These are phyloP conservation scores for Mirounga angustirostris DNA, from an alignment of 2,113 vertebrate species.

Conservation along the genomic window DNA sequence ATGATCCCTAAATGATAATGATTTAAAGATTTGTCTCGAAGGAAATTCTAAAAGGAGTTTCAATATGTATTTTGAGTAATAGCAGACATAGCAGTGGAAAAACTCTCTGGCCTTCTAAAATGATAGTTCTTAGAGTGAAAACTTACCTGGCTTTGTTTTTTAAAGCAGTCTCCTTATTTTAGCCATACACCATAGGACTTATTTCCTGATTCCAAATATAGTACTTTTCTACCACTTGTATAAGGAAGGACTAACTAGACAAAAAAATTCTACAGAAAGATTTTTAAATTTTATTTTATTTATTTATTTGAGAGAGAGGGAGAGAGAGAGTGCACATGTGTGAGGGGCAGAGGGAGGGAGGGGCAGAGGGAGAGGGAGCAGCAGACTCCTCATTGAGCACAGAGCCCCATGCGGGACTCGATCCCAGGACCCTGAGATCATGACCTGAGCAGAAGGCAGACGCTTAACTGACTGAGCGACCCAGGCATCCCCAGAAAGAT, in stretches of 20 bases:
- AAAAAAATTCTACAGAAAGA: not conserved
- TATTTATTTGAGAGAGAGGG: not conserved
- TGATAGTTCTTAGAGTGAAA: not conserved
- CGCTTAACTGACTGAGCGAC: not conserved
- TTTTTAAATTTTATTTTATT: no score
- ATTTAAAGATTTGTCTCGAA: not conserved
- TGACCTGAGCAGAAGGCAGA: not conserved
- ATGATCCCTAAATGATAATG: not conserved
- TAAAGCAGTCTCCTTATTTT: conserved; percentile 17
- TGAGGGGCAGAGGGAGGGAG: no score
- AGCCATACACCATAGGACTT: not conserved
- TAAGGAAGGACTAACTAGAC: conserved; percentile 34
- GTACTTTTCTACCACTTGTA: not conserved
- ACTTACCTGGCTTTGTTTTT: conserved; percentile 14
- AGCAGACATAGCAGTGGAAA: not conserved
- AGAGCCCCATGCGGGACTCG: not conserved
- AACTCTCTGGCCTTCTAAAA: not conserved
- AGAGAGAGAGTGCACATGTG: not conserved
- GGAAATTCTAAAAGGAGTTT: conserved; percentile 45
- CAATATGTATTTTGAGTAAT: not conserved
- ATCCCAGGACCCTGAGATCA: not conserved
- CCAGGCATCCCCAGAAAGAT: not conserved
- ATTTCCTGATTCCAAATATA: not conserved
- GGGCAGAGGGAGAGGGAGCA: not conserved
- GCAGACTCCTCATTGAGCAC: not conserved